phyloP scores from a whole-genome alignment of 2,113 vertebrate genomes.

The Megaptera novaeangliae region DNA sequence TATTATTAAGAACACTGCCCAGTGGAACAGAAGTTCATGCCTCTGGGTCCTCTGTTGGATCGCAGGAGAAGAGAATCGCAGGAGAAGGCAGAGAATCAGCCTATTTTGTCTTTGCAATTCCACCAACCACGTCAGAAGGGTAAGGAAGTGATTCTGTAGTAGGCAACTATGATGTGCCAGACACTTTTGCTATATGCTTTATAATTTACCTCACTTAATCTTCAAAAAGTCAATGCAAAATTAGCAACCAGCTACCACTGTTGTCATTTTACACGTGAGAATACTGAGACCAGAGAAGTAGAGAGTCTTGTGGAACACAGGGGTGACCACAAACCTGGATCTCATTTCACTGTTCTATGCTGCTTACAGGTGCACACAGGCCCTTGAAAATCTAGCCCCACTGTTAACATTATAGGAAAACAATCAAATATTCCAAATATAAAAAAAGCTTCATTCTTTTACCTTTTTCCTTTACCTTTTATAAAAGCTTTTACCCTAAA shows the following conservation, averaged over 20 bases:
- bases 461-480: neutral
- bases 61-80: too few relatives aligned
- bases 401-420: neutral
- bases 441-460: neutral
- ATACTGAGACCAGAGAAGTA: neutral
- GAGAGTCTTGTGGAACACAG: neutral
- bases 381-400: neutral
- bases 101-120: neutral
- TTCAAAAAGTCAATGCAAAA: neutral
- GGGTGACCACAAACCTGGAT: neutral
- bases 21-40: too few relatives aligned
- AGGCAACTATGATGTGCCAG: too few relatives aligned
- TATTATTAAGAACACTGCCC: neutral
- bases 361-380: rapidly evolving
- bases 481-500: neutral
- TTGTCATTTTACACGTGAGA: neutral
- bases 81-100: neutral
- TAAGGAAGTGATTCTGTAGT: rapidly evolving
- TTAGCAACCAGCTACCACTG: neutral
- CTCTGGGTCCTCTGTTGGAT: neutral
- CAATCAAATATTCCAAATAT: neutral
- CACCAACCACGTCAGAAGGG: neutral
- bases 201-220: neutral
- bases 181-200: neutral
- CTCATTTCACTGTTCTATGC: neutral